Base-by-base conservation (phyloP, 2,113 vertebrate species). In the Chrysemys picta region DNA sequence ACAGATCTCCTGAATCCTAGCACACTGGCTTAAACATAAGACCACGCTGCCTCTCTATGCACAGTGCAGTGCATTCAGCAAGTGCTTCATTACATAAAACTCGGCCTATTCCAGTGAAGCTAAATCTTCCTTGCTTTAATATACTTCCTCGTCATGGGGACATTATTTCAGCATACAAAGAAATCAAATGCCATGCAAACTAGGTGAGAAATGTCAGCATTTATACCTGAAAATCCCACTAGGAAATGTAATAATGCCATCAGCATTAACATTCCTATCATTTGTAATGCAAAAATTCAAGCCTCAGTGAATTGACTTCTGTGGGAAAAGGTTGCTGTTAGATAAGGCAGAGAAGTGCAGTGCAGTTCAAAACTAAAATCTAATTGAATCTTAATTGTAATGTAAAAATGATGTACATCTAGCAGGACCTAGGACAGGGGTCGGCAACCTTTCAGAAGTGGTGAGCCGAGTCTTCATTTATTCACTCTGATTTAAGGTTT, bases 81-180 rank as follows among this genome's bases (percentile, higher is more conserved):
- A 78, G 24, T 47, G 13, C 42, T 78, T 78, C 24, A 16, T 27
- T 78, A 47, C n/a, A 78, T 8, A 27, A 78, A 78, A 29, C n/a
- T 8, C 65, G 38, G n/a, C 8, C 65, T 38, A 17, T 5, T 38
- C 35, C 65, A n/a, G 35, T 38, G 65, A 69, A 31, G 65, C 72
- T 50, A 6, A 11, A 24, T 27, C 84, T 27, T 5, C 80, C 12
- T 21, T 3, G 2, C 0, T 81, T 19, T 38, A 3, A 85, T 50
- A 13, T 9, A 10, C 6, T 62, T 6, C 84, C 82, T 22, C 80
- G 22, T 0, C 88, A 1, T 5, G 1, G 19, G 85, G 87, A 47
- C 8, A 0, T 0, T 79, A 24, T 1, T 80, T 85, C 89, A 75
- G 12, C 80, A 3, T 0, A 25, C 11, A 4, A 14, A 52, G 35